phyloP scores from a whole-genome alignment of 1,140 invertebrate genomes.

The Rhysida immarginata region DNA sequence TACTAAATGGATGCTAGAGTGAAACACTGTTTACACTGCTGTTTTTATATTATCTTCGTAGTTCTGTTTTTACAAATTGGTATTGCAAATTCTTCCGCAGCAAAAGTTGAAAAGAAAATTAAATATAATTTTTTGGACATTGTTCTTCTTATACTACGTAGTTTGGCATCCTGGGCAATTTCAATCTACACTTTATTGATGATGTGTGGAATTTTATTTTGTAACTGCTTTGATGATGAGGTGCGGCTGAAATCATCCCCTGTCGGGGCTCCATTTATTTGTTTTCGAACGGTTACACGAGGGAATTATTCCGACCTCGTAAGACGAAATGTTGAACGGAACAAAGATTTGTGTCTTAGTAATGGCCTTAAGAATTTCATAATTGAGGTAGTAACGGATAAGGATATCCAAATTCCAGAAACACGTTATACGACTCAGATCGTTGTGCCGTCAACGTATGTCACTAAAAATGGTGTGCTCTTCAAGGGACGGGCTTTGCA shows the following conservation, averaged over 20 bases:
- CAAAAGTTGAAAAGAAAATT: too few relatives aligned
- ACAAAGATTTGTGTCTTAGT: constrained; percentile 21
- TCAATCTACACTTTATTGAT: background rate
- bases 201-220: background rate
- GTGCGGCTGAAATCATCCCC: background rate
- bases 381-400: constrained; percentile 26
- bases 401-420: background rate
- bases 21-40: too few relatives aligned
- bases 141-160: too few relatives aligned
- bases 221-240: background rate
- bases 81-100: too few relatives aligned
- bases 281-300: too few relatives aligned
- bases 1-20: too few relatives aligned
- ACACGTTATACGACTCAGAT: constrained; percentile 19
- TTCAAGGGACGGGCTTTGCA: constrained; percentile 35
- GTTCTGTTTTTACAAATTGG: too few relatives aligned
- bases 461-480: constrained; percentile 26
- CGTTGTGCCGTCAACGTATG: constrained; percentile 23
- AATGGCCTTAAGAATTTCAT: constrained; percentile 25
- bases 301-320: constrained; percentile 25
- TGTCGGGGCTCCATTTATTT: constrained; percentile 19
- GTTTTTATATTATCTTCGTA: too few relatives aligned
- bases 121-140: too few relatives aligned
- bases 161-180: too few relatives aligned
- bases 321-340: constrained; percentile 21